A percentile compares a stretch with the other conserved stretches of the same genome.
Conservation (phyloP, 2,113 vertebrate genomes). For the Ardeotis arabs region DNA sequence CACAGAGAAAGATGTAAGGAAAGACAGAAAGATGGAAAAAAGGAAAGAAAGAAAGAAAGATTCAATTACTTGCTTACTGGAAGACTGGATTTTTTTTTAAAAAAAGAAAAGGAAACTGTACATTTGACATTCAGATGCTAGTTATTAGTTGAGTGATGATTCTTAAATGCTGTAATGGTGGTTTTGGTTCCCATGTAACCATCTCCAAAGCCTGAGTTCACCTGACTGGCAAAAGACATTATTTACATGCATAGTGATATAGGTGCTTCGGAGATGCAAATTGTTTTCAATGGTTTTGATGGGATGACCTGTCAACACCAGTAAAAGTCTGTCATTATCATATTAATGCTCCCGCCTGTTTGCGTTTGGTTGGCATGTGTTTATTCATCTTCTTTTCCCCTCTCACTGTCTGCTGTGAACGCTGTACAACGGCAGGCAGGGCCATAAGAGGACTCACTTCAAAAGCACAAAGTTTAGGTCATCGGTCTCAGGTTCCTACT, state of each 20-base stretch:
- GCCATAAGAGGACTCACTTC: neutral
- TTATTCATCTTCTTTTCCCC: neutral
- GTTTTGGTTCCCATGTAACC: conserved; percentile 12
- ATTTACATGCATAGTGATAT: conserved; percentile 19
- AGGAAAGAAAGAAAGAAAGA: neutral
- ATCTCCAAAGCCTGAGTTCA: neutral
- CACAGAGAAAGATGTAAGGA: conserved; percentile 6
- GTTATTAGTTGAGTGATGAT: neutral
- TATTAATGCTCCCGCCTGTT: conserved; percentile 25
- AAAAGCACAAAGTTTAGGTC: neutral
- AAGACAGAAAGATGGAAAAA: neutral
- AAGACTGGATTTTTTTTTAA: neutral
- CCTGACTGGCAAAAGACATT: neutral
- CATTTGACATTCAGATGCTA: neutral
- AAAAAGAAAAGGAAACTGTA: neutral
- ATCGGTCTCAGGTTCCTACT: neutral
- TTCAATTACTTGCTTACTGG: conserved; percentile 36
- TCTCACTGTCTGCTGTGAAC: neutral
- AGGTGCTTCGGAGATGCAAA: conserved; percentile 61
- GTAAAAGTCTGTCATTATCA: conserved; percentile 60
- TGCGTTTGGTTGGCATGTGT: neutral
- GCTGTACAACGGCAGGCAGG: neutral
- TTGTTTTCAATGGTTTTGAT: conserved; percentile 44
- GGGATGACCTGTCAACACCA: conserved; percentile 60
- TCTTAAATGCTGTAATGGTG: conserved; percentile 39